Evolutionary conservation across 2,888 invertebrate species (phyloP), one percentile per base, ranked within the genome.

Genomic region (Acanthosoma haemorrhoidale): DNA sequence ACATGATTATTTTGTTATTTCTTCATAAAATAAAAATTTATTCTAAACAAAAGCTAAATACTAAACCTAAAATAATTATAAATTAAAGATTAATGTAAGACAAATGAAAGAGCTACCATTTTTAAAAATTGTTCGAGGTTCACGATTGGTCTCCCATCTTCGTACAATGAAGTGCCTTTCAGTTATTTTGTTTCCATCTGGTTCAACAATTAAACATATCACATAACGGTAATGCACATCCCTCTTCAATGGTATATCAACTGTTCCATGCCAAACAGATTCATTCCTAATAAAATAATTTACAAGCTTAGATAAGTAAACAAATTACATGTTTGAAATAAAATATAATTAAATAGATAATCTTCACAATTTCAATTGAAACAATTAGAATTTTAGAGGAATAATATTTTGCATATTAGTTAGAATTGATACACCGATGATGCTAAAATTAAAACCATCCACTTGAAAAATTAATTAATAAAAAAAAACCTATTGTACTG

Each of bases 101-200:
- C n/a, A n/a, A n/a, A n/a, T n/a, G n/a, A n/a, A n/a, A n/a, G n/a
- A n/a, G n/a, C n/a, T 79, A 82, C 82, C 77, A 59, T 80, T 78
- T 71, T 80, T 82, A 59, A 81, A 82, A 57, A 92, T 85, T 61
- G 82, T 77, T 74, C 94, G 82, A 29, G 93, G 87, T 67, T 82
- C 80, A 74, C 90, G 80, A 77, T 88, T 86, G 0, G 92, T 89
- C 80, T 95, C 94, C 94, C 94, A 94, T 72, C 84, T 84, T 9
- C 89, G 84, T 13, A 93, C 86, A 71, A 90, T 83, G 9, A 87
- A 80, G 60, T 82, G 81, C 74, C 77, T 79, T 25, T 80, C 79
- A 11, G 77, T 77, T 72, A 80, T 79, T 73, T 79, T 79, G 71
- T 78, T 78, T n/a, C 78, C 79, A 71, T 83, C 82, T 69, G 82